Base-by-base conservation (phyloP, 2,113 vertebrate species). In the Chloropsis hardwickii region DNA sequence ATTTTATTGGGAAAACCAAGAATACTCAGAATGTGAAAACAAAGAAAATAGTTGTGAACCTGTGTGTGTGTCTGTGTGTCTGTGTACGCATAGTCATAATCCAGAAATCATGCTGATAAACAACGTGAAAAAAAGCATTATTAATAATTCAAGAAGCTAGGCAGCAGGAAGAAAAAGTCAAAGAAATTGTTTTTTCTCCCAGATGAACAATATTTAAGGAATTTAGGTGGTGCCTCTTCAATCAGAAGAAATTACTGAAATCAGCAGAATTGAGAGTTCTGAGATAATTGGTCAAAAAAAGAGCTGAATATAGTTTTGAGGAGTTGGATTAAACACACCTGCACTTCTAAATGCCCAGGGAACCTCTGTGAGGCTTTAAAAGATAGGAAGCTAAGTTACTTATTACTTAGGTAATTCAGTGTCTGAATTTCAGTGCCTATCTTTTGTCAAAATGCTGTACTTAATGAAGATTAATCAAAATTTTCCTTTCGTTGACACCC, bases 91-190 rank as follows among this genome's bases (percentile, higher is more conserved):
- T 67, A 97, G 81, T 79, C 53, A 91, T 86, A 76, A 88, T 70
- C 33, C 79, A 90, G 83, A 96, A 95, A 89, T 62, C 57, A 77
- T 39, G 87, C 51, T 86, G 92, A 85, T 78, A 66, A 73, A 91
- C 94, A 95, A 62, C 17, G 47, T 64, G 83, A 97, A 97, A 95
- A 65, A 92, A 96, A 97, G 91, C 66, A 88, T 72, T 84, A 91
- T 91, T 89, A 83, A 78, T 91, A 96, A 92, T 81, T 96, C 82
- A 94, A 81, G 80, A 92, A 92, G 76, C 72, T 96, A 80, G 64
- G 73, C 10, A 39, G 14, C 1, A 28, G 25, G 4, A 4, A 81
- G 62, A 53, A 81, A 81, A 23, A 27, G 9, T 53, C 37, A 91
- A 94, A 92, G 54, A 66, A 92, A 66, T 82, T 24, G 35, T 18